Percentiles rank a stretch among this genome's conserved stretches.
phyloP scores from a whole-genome alignment of 1,140 invertebrate genomes.

The Sitobion miscanthi region DNA sequence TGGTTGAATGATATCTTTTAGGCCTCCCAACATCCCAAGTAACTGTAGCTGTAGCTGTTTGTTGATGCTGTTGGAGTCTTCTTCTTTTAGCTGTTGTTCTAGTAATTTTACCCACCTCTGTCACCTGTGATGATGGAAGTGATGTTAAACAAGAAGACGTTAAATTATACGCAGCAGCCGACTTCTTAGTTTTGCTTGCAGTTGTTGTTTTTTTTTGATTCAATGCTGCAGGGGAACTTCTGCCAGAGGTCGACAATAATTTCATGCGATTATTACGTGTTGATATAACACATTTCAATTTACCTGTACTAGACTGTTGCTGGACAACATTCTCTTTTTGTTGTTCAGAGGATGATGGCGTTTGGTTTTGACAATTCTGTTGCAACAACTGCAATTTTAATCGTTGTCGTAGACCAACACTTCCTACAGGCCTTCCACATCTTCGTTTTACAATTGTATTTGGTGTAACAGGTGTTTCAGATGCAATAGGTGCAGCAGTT shows the following conservation, averaged over 20 bases:
- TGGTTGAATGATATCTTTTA: constrained; percentile 28
- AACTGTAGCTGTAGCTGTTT: background rate
- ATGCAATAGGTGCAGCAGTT: background rate
- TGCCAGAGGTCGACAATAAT: background rate
- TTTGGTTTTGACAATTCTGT: background rate
- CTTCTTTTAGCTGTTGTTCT: constrained; percentile 7
- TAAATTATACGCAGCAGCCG: background rate
- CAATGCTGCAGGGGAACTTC: background rate
- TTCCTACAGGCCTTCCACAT: constrained; percentile 36
- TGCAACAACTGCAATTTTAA: background rate
- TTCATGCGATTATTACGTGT: constrained; percentile 42
- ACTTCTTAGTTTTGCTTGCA: background rate
- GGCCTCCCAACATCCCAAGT: constrained; percentile 30
- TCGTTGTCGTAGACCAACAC: background rate
- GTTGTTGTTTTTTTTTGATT: background rate
- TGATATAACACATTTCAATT: constrained; percentile 40
- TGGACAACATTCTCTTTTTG: background rate
- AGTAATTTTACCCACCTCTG: background rate
- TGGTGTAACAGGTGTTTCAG: background rate
- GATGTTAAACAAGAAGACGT: constrained; percentile 24
- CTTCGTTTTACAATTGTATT: background rate
- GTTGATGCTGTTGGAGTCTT: background rate
- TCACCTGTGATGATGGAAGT: background rate
- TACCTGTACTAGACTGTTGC: background rate
- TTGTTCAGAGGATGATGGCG: background rate